These are phyloP conservation scores for Galeopsomyia nigrocyanea DNA, from an alignment of 2,888 invertebrate species.

Conservation along the genomic window DNA sequence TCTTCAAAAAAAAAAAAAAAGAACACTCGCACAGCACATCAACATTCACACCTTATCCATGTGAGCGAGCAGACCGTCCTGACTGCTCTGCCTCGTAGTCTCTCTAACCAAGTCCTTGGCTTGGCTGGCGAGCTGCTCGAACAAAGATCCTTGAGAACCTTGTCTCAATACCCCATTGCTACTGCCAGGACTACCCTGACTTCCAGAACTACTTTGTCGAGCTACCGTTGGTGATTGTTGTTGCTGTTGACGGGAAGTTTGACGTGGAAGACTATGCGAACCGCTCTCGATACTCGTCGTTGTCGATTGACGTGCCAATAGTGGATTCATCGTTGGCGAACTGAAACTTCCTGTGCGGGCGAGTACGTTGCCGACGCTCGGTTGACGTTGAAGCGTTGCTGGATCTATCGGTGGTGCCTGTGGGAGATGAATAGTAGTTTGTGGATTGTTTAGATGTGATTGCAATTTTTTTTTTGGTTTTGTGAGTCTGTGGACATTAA, in stretches of 20 bases:
- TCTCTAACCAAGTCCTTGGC: conserved; percentile 91
- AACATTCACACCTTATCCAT: conserved; percentile 83
- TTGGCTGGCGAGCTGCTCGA: conserved; percentile 90
- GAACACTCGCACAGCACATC: background rate
- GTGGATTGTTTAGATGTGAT: background rate
- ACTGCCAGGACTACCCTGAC: conserved; percentile 51
- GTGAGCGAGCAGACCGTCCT: conserved; percentile 88
- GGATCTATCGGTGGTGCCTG: conserved; percentile 73
- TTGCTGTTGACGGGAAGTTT: conserved; percentile 49
- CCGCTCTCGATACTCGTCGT: conserved; percentile 52
- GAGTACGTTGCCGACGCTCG: conserved; percentile 74
- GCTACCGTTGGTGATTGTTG: conserved; percentile 40
- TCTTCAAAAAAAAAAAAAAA: background rate
- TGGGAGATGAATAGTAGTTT: no score
- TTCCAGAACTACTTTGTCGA: conserved; percentile 55
- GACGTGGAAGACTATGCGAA: conserved; percentile 53
- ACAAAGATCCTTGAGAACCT: conserved; percentile 85
- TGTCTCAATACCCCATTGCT: conserved; percentile 71
- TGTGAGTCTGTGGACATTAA: no score
- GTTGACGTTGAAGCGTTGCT: conserved; percentile 72
- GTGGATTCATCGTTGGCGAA: conserved; percentile 63
- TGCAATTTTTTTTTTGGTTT: background rate
- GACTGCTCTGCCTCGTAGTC: conserved; percentile 89
- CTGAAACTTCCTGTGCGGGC: conserved; percentile 77
- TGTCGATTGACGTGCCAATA: conserved; percentile 56